phyloP scores from a whole-genome alignment of 2,113 vertebrate species.

The Eudyptes chrysolophus region DNA sequence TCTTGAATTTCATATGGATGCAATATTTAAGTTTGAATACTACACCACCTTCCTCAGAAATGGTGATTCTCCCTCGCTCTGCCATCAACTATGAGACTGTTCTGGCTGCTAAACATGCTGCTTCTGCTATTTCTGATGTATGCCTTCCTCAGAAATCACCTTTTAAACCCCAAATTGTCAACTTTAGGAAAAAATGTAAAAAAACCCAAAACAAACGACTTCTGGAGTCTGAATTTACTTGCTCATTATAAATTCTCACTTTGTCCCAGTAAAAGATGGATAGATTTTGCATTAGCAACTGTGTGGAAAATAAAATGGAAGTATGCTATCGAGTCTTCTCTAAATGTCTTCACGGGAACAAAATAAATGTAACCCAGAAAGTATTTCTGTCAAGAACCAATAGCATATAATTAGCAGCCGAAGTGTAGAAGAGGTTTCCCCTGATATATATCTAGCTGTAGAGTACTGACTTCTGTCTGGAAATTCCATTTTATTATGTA shows the following conservation, averaged over 20 bases:
- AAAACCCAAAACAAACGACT: neutral
- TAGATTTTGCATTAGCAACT: neutral
- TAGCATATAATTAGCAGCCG: constrained; percentile 43
- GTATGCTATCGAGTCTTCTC: neutral
- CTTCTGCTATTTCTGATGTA: neutral
- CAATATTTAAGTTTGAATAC: neutral
- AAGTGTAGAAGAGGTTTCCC: constrained; percentile 26
- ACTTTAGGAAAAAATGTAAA: neutral
- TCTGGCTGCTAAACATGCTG: neutral
- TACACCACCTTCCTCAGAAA: neutral
- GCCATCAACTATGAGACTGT: neutral
- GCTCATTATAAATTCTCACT: neutral
- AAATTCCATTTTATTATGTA: constrained; percentile 70
- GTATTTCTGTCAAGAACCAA: constrained; percentile 54
- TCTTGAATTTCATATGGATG: neutral
- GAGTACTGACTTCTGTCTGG: constrained; percentile 63
- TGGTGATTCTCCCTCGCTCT: neutral
- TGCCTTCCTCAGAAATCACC: neutral
- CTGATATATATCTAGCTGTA: constrained; percentile 30
- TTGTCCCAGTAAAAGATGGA: neutral
- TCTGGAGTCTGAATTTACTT: neutral
- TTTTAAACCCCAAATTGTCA: neutral
- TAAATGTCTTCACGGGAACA: constrained; percentile 32
- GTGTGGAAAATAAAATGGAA: constrained; percentile 14
- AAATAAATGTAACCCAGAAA: constrained; percentile 20